A percentile compares a stretch with the other conserved stretches of the same genome.
Conservation (phyloP, 1,140 invertebrate genomes). For the Mamestra configurata region DNA sequence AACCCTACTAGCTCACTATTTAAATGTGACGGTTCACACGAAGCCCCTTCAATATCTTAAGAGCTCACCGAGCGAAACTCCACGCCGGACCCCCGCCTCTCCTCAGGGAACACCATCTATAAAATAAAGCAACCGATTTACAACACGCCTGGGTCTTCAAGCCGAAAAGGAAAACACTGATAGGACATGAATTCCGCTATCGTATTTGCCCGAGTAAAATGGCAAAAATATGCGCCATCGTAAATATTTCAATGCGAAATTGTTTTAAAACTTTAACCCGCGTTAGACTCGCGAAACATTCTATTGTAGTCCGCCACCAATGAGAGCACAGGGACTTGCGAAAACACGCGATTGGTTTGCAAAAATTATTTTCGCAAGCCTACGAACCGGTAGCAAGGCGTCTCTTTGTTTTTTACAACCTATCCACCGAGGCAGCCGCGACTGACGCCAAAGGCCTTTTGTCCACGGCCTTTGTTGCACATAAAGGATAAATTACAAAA, state of each 20-base stretch:
- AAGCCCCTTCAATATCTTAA: conserved; percentile 76
- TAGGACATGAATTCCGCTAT: conserved; percentile 70
- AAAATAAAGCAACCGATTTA: conserved; percentile 87
- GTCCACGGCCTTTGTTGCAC: conserved; percentile 78
- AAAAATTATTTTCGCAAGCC: conserved; percentile 84
- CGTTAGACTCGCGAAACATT: conserved; percentile 66
- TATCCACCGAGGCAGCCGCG: conserved; percentile 65
- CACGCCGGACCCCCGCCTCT: conserved; percentile 61
- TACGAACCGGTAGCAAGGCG: conserved; percentile 72
- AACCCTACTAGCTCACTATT: conserved; percentile 54
- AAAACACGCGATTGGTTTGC: conserved; percentile 83
- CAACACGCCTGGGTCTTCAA: conserved; percentile 78
- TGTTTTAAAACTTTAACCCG: conserved; percentile 59
- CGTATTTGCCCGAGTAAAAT: conserved; percentile 55
- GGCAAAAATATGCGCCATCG: conserved; percentile 61
- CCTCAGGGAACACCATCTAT: conserved; percentile 79
- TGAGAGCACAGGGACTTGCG: conserved; percentile 64
- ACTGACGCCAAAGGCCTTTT: conserved; percentile 75
- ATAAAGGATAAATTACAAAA: conserved; percentile 84
- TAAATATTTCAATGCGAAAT: conserved; percentile 68
- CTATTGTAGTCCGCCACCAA: conserved; percentile 77
- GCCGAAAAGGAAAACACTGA: conserved; percentile 76
- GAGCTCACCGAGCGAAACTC: conserved; percentile 71
- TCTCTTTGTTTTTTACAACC: conserved; percentile 72
- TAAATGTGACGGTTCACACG: conserved; percentile 62